phyloP scores from a whole-genome alignment of 2,113 vertebrate genomes.

The Eira barbara region DNA sequence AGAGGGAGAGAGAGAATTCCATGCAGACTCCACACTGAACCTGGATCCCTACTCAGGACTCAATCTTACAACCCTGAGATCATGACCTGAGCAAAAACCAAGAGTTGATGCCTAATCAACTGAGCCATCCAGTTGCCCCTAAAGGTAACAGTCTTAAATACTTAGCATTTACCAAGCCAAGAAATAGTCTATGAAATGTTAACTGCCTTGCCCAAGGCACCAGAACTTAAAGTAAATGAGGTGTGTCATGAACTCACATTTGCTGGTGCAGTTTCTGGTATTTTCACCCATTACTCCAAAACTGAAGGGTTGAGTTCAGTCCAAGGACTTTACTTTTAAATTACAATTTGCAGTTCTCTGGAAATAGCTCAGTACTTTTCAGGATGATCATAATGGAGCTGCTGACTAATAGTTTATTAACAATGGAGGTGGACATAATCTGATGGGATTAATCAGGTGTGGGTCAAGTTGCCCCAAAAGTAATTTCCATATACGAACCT shows the following conservation, averaged over 20 bases:
- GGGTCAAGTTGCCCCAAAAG: background rate
- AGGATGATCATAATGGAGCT: background rate
- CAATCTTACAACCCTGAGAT: background rate
- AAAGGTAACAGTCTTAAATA: background rate
- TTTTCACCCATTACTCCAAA: background rate
- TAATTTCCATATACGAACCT: constrained; percentile 26
- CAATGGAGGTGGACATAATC: background rate
- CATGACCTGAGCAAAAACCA: background rate
- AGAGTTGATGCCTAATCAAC: background rate
- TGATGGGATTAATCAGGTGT: background rate
- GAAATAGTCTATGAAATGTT: background rate
- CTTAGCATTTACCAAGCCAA: background rate
- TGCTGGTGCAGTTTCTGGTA: background rate
- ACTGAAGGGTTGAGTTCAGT: background rate
- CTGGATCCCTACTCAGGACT: background rate
- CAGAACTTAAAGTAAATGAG: background rate
- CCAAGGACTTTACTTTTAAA: constrained; percentile 4
- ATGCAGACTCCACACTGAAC: background rate
- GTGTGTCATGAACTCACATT: background rate
- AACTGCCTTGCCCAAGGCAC: background rate
- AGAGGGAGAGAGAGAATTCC: background rate
- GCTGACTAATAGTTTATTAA: background rate
- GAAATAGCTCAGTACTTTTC: background rate
- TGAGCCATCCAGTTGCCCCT: background rate
- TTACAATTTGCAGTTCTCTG: background rate